These are phyloP conservation scores for Gymnocypris eckloni DNA, from an alignment of 2,797 vertebrate species.

Conservation along the genomic window DNA sequence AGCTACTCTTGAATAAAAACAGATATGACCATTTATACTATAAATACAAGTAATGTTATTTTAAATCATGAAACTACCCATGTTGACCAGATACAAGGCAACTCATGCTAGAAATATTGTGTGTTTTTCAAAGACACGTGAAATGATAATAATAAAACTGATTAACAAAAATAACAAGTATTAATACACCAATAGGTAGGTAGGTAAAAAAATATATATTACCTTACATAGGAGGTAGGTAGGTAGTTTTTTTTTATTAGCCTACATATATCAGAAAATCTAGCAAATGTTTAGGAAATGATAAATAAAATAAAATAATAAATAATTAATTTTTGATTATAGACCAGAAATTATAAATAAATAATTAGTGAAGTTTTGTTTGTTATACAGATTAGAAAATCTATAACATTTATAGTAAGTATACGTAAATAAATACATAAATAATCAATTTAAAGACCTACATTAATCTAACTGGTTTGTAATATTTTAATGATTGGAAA, in stretches of 20 bases:
- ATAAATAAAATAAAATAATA: background rate
- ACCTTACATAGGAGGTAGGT: no score
- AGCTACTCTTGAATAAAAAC: background rate
- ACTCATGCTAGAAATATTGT: background rate
- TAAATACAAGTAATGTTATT: background rate
- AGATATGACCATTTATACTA: background rate
- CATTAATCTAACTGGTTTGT: background rate
- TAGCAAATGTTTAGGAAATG: background rate
- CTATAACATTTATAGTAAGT: background rate
- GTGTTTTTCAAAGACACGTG: background rate
- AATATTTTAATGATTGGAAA: background rate
- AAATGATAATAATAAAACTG: background rate
- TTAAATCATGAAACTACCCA: background rate
- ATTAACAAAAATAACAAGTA: background rate
- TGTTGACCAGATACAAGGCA: background rate
- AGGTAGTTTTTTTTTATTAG: background rate
- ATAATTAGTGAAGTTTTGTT: background rate
- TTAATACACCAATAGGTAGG: background rate
- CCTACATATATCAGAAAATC: background rate
- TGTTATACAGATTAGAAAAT: background rate
- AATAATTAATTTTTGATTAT: background rate
- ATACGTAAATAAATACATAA: background rate
- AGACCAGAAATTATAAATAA: background rate
- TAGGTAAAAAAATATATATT: background rate
- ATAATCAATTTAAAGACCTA: background rate